Evolutionary conservation across 37 sponge, comb jelly and placozoan species (phyloP).

Genomic region (Halichondria panicea): DNA sequence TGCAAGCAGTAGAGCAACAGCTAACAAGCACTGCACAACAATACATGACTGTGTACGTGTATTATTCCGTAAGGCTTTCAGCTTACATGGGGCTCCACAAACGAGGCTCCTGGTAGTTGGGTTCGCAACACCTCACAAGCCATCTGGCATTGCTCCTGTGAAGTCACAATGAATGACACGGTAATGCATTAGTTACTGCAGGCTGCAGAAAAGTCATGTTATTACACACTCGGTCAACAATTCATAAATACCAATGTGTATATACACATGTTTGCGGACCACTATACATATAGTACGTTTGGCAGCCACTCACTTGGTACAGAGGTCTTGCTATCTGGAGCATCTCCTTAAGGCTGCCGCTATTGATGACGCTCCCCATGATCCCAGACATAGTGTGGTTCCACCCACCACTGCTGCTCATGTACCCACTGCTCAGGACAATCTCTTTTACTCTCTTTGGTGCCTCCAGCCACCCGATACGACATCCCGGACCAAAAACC

Average conservation of each 20-base stretch:
- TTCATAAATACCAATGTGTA: no score
- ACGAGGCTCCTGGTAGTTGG: constrained; percentile 22
- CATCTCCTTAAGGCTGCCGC: constrained; percentile 49
- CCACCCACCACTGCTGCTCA: constrained; percentile 58
- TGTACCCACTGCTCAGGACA: constrained; percentile 29
- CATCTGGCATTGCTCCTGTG: constrained; percentile 37
- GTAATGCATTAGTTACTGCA: no score
- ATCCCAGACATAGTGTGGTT: constrained; percentile 60
- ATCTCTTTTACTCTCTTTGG: constrained; percentile 34
- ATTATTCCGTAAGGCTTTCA: no score
- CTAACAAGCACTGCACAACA: neutral
- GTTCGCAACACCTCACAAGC: constrained; percentile 19
- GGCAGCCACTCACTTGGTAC: constrained; percentile 46
- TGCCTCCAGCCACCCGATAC: constrained; percentile 86
- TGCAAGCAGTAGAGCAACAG: neutral
- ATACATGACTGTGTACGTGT: neutral
- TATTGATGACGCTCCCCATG: constrained; percentile 51
- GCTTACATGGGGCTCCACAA: constrained; percentile 32
- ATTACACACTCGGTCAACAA: no score
- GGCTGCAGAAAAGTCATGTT: no score
- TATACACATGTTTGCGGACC: no score
- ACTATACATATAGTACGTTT: no score
- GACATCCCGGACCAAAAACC: constrained; percentile 82
- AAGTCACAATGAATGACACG: neutral
- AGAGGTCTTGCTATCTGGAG: constrained; percentile 16